Base-by-base conservation (phyloP, 53 echinoderm and acorn worm species). In the Temnopleurus reevesii region DNA sequence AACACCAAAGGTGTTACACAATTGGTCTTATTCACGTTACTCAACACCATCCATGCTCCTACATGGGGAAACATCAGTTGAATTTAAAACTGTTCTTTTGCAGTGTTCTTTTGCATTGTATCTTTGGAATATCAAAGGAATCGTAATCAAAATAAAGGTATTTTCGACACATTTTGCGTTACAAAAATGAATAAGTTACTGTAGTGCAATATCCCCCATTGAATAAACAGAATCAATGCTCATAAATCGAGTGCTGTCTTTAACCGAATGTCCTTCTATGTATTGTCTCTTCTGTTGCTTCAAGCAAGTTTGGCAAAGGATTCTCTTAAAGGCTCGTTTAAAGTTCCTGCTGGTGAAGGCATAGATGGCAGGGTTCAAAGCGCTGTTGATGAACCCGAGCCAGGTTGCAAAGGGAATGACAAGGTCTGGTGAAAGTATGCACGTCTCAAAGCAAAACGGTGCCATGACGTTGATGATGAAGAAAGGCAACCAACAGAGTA, bases 401-500 rank as follows among this genome's bases (percentile, higher is more conserved):
- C 96, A 96, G 8, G 94, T 91, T 2, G 92, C 77, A 0, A 96
- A 36, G 12, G 93, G 93, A 21, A 92, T 91, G 0, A 91, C 76
- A n/a, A 92, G 77, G 28, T 96, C 84, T 2, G 92, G 92, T 24
- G 89, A 49, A 0, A 89, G 84, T 35, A 96, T 89, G 59, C 96
- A 96, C 26, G 88, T 87, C 0, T 92, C 79, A 19, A 89, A 84
- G 46, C 96, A 94, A 38, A 96, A 58, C 9, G 92, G 94, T 23
- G 90, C 92, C 76, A 92, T 92, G 19, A 94, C 81, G 46, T 94
- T 96, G 63, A 92, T 81, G 55, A 96, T 94, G 63, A 96, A 96
- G 77, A 96, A 95, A 21, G 96, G 96, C 66, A 96, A 82, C 96
- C 96, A 96, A 45, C 96, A 96, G 43, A 92, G 84, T 45, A 96